Evolutionary conservation across 2,888 invertebrate genomes (phyloP).

Genomic region (Acanthococcus lagerstroemiae): DNA sequence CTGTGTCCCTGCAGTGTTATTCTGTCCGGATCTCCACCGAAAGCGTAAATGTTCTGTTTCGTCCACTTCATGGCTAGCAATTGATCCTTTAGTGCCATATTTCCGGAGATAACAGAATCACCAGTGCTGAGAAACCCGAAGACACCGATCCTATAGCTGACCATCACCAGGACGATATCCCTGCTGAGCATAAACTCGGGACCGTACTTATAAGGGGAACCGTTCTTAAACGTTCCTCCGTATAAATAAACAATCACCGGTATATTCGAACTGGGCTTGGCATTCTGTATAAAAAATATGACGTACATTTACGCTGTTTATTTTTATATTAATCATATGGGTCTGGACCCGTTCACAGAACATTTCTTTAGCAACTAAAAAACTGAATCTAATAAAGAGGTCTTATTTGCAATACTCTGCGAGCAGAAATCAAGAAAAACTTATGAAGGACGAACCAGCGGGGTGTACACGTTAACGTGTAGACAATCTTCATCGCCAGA

Average conservation of each 20-base stretch:
- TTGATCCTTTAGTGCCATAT: conserved; percentile 32
- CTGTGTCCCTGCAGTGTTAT: conserved; percentile 32
- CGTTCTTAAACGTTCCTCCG: conserved; percentile 44
- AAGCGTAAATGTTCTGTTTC: conserved; percentile 16
- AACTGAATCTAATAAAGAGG: too few relatives aligned
- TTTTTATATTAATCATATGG: too few relatives aligned
- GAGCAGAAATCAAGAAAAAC: too few relatives aligned
- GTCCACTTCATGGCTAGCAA: conserved; percentile 22
- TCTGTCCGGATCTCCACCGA: conserved; percentile 31
- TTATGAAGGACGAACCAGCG: too few relatives aligned
- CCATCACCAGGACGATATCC: conserved; percentile 34
- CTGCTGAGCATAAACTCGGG: conserved; percentile 34
- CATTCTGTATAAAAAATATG: too few relatives aligned
- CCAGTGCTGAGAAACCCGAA: conserved; percentile 32
- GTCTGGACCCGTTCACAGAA: too few relatives aligned
- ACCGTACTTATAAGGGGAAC: conserved; percentile 4
- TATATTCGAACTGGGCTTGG: conserved; percentile 20
- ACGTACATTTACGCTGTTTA: too few relatives aligned
- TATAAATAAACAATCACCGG: conserved; percentile 47
- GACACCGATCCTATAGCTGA: conserved; percentile 35
- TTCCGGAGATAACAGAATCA: conserved; percentile 23
- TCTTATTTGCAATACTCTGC: too few relatives aligned
- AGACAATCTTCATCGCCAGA: conserved; percentile 48
- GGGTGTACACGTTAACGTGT: conserved; percentile 46
- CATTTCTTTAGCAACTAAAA: too few relatives aligned